Base-by-base conservation (phyloP, 2,113 vertebrate species). In the Vulpes lagopus region DNA sequence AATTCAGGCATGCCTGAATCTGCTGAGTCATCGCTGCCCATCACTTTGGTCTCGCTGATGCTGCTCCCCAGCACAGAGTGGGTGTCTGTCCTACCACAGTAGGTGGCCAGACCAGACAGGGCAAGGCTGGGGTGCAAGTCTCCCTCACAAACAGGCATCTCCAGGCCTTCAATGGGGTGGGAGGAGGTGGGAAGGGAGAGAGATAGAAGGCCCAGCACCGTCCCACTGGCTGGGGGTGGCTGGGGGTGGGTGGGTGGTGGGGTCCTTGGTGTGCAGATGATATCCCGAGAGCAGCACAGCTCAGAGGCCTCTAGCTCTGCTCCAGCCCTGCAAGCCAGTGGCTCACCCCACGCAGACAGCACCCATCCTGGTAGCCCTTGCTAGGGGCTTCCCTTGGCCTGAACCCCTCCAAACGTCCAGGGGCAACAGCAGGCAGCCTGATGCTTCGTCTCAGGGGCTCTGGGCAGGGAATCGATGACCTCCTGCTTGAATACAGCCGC, bases 1-100 rank as follows among this genome's bases (percentile, higher is more conserved):
- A 97, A 97, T 83, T 93, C 94, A 97, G 96, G 97, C 71, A 62
- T 71, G 93, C 97, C 85, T 96, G 88, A 97, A 92, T 83, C 87
- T 87, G 96, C 74, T 60, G 97, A 98, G 89, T 97, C 97, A 96
- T 91, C 96, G 85, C 85, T 35, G 67, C 67, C 87, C 53, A 88
- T 81, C 25, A 43, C 94, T 88, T 57, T 92, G 19, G 1, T 83
- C 96, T 74, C 60, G 8, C 82, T 96, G 96, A 89, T 97, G 85
- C 59, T 51, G 0, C 43, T 80, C 38, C 35, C 30, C 53, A 4
- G 57, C 2, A 1, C 5, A 16, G 0, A 15, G 65, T 51, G 19
- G 49, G 27, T 10, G 30, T 5, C 20, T 49, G 16, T 69, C 85
- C 93, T 20, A 43, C 11, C 51, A 11, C 20, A 23, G 60, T 35